phyloP scores from a whole-genome alignment of 2,113 vertebrate species.

The Anseranas semipalmata region DNA sequence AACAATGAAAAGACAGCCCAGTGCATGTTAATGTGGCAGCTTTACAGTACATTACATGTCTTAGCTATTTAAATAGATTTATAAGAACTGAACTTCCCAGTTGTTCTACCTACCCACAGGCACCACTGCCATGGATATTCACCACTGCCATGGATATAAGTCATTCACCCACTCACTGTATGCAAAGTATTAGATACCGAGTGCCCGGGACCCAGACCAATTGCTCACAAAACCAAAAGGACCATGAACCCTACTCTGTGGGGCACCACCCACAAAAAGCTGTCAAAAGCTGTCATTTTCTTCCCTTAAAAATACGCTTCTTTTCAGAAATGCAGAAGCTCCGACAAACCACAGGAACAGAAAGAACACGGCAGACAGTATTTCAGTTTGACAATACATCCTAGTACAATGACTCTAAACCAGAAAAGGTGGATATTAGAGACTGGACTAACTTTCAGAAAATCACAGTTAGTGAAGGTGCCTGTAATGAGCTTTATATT shows the following conservation, averaged over 20 bases:
- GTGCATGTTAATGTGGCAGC: not conserved
- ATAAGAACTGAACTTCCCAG: conserved; percentile 25
- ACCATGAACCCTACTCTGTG: not conserved
- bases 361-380: not conserved
- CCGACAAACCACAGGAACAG: conserved; percentile 38
- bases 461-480: not conserved
- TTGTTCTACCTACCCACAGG: not conserved
- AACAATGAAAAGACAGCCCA: conserved; percentile 20
- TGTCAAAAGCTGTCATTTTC: conserved; percentile 2
- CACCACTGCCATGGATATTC: not conserved
- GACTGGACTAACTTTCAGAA: not conserved
- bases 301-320: conserved; percentile 3
- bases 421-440: not conserved
- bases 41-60: conserved; percentile 20
- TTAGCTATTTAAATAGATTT: conserved; percentile 26
- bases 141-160: not conserved
- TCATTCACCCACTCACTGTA: not conserved
- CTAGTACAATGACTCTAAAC: not conserved
- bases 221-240: conserved; percentile 2
- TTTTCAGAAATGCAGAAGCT: conserved; percentile 37
- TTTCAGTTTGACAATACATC: not conserved
- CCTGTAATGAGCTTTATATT: not conserved
- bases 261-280: conserved; percentile 8
- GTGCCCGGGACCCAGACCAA: not conserved
- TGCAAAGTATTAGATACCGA: not conserved